Base-by-base conservation (phyloP, 2,797 vertebrate species). In the Poecile montanus region DNA sequence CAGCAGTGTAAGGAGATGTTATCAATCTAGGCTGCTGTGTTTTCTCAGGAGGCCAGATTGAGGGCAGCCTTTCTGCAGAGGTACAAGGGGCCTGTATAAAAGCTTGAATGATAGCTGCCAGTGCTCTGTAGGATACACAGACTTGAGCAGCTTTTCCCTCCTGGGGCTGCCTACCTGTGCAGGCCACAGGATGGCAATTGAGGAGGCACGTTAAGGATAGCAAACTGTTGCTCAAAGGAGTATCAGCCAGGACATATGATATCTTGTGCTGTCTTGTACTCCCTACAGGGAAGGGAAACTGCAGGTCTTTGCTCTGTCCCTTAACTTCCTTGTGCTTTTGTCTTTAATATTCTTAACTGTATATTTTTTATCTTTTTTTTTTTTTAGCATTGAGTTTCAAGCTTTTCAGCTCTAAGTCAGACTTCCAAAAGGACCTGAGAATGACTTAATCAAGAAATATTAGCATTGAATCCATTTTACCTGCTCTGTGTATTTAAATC, bases 171-270 rank as follows among this genome's bases (percentile, higher is more conserved):
- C 56, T 68, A 76, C 73, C 82, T 94, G 53, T 50, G 29, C 30
- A 36, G 61, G 36, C 53, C 26, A 19, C 7, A 3, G 58, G 50
- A 62, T 79, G 74, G 32, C 60, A 45, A 17, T 2, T 3, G 9
- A 73, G 61, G 48, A 77, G n/a, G 38, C 36, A 13, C 2, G 2
- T 50, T 23, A 53, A 63, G 42, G 50, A 62, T 40, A 58, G 47
- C n/a, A 61, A 70, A 30, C 21, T 68, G 34, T 53, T 91, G n/a
- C 71, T 91, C 20, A 7, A 3, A 61, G 76, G 38, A 29, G 2
- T 45, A 11, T 57, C 2, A 5, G 26, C 47, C 54, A 48, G 73
- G 44, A 60, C 63, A 21, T 68, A 5, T 0, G 0, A 16, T 51
- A 2, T 26, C 40, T 40, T 26, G 30, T 76, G 1, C 21, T n/a